Conservation (phyloP, 2,113 vertebrate genomes). For the Grammomys dolichurus region DNA sequence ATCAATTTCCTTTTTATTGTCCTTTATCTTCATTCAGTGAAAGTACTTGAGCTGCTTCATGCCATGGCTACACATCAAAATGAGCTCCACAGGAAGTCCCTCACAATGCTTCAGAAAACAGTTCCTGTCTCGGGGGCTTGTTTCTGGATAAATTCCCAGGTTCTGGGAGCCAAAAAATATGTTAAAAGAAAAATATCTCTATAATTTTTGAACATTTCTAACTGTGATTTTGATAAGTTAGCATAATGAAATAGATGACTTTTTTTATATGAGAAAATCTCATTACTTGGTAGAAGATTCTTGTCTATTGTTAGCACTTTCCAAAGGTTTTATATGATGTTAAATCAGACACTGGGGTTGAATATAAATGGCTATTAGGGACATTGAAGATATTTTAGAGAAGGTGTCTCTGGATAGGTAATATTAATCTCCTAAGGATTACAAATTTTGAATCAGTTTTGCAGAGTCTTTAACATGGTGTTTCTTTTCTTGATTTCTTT, state of each 20-base stretch:
- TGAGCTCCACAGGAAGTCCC: neutral
- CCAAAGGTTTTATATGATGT: neutral
- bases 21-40: neutral
- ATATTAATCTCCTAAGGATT: neutral
- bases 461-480: neutral
- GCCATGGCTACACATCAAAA: neutral
- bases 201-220: neutral
- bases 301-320: neutral
- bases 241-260: neutral
- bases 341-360: neutral
- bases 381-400: neutral
- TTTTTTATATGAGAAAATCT: neutral
- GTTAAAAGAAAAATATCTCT: neutral
- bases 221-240: slow-evolving; percentile 30
- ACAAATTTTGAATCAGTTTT: neutral
- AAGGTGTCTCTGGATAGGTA: neutral
- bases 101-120: rapidly evolving
- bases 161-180: neutral
- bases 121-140: too few relatives aligned
- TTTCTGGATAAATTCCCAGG: neutral
- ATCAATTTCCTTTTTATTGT: slow-evolving; percentile 23
- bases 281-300: neutral
- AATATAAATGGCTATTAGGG: neutral
- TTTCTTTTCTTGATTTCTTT: neutral
- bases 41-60: neutral